Evolutionary conservation across 2,113 vertebrate genomes (phyloP).

Genomic region (sheep (Ovis aries)): ARS-UI_Ramb_v3.0 NC_056069.1:55577001-55577500

Average conservation of each 20-base stretch:
- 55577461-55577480: neutral
- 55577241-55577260: neutral
- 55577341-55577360: neutral
- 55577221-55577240: neutral
- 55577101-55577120: neutral
- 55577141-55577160: neutral
- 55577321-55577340: neutral
- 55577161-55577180: neutral
- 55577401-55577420: neutral
- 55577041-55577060: too few relatives aligned
- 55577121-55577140: neutral
- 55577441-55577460: neutral
- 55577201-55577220: neutral
- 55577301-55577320: neutral
- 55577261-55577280: neutral
- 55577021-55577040: too few relatives aligned
- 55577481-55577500: neutral
- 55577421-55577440: neutral
- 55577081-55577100: too few relatives aligned
- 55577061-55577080: too few relatives aligned
- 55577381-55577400: neutral
- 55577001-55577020: too few relatives aligned
- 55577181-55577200: neutral
- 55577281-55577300: neutral
- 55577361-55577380: neutral